Base-by-base conservation (phyloP, 1,140 invertebrate species). In the Pogonomyrmex barbatus region DNA sequence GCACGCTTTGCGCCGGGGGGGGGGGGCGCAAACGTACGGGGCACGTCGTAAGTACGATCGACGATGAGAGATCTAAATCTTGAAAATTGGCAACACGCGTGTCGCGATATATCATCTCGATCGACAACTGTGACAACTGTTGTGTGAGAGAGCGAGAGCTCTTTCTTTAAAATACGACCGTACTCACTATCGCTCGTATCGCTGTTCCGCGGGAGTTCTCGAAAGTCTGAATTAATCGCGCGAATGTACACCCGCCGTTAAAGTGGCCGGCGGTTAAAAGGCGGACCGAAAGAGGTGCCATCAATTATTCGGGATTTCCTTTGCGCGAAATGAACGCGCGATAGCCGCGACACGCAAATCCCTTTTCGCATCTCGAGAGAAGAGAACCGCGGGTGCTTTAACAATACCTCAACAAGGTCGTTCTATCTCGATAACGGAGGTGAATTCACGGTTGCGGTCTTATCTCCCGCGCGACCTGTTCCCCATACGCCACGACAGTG, bases 401-500 rank as follows among this genome's bases (percentile, higher is more conserved):
- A 75, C 68, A 83, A 83, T 83, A 50, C 79, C 42, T 83, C 52
- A 83, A 50, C 79, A 14, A 45, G 24, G 30, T 75, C 68, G 68
- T 24, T 24, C 54, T 50, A 75, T 73, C 67, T 58, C 68, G 79
- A 83, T 83, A 83, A 62, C 79, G 68, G 68, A 62, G 79, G 17
- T 73, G 50, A 75, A 83, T 83, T 75, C 79, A 83, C 79, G 79
- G 79, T 47, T 68, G 54, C 68, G 68, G 33, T 60, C 68, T 75
- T 83, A 73, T 83, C 79, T 83, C 14, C 36, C 5, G n/a, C 67
- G 52, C 79, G 79, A 56, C 79, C 68, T 75, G 79, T 83, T 75
- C 10, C 56, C 62, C 79, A 42, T 17, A 17, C 42, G 33, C 67
- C 17, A 47, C 56, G 42, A 10, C 33, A 30, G 54, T 75, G 54